phyloP scores from a whole-genome alignment of 2,797 vertebrate species.

The Rhodeus uyekii region DNA sequence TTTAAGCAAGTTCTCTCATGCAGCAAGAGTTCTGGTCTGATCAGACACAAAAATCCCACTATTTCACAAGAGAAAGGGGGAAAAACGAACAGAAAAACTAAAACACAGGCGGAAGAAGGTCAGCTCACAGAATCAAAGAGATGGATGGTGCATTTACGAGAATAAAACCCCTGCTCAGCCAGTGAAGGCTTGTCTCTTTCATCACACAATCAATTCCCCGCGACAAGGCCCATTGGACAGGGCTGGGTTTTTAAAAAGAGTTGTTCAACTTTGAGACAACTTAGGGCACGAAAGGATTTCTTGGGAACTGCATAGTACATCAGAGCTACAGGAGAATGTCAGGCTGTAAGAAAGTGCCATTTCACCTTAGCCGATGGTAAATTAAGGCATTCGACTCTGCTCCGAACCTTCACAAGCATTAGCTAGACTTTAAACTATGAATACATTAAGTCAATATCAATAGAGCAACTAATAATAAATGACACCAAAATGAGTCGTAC shows the following conservation, averaged over 20 bases:
- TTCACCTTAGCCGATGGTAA: background rate
- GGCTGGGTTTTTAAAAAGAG: slow-evolving; percentile 34
- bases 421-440: slow-evolving; percentile 34
- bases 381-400: background rate
- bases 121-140: background rate
- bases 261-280: slow-evolving; percentile 10
- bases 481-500: slow-evolving; percentile 32
- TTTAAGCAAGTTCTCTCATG: background rate
- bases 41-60: background rate
- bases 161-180: background rate
- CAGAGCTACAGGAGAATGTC: background rate
- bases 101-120: background rate
- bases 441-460: slow-evolving; percentile 48
- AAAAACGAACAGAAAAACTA: background rate
- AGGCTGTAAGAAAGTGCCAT: slow-evolving; percentile 15
- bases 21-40: background rate
- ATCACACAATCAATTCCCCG: slow-evolving; percentile 21
- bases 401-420: background rate
- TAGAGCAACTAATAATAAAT: slow-evolving; percentile 33
- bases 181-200: slow-evolving; percentile 30
- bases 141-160: background rate
- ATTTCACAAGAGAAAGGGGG: slow-evolving; percentile 1
- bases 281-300: slow-evolving; percentile 7
- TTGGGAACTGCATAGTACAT: slow-evolving; percentile 14
- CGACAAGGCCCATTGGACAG: slow-evolving; percentile 4